Base-by-base conservation (phyloP, 2,113 vertebrate species). In the Festucalex cinctus region DNA sequence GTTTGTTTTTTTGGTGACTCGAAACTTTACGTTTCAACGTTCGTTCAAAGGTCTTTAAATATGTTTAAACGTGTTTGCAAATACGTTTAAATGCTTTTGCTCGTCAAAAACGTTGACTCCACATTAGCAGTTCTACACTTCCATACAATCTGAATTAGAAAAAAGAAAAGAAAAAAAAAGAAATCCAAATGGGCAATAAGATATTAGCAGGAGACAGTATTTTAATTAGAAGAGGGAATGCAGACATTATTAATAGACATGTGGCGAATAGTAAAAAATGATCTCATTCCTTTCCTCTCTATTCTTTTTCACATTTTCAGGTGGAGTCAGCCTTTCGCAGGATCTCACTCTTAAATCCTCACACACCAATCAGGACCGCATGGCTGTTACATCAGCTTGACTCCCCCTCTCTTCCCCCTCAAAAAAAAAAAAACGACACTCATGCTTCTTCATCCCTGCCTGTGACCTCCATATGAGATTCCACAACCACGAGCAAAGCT, bases 301-400 rank as follows among this genome's bases (percentile, higher is more conserved):
- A 71, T 75, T 72, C 70, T 75, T 81, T 80, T 69, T 79, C 71
- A 80, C 72, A 36, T 70, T 79, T 85, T 71, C 83, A 90, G 87
- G 85, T 87, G 85, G 77, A 73, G 69, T 75, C 57, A 20, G 66
- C 66, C 22, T 59, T 28, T 64, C 63, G 54, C 68, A 48, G 73
- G 74, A 82, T 69, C 69, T 17, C 44, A 24, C 0, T 70, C 67
- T 66, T 83, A 57, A 39, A 79, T 26, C 75, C 24, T 28, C 79
- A 63, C 48, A 60, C 67, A 48, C 66, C 70, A 75, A 72, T 56
- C 64, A 39, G 76, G 73, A 68, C 70, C 22, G 76, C 51, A 6
- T 58, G 16, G 13, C 73, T 69, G 67, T 71, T 62, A 69, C 41
- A 46, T 61, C 70, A 35, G 61, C 26, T 69, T 71, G 65, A 76